A percentile compares a stretch with the other conserved stretches of the same genome.
These are phyloP conservation scores for Lithophane leautieri DNA, from an alignment of 2,888 invertebrate species.

Conservation along the genomic window DNA sequence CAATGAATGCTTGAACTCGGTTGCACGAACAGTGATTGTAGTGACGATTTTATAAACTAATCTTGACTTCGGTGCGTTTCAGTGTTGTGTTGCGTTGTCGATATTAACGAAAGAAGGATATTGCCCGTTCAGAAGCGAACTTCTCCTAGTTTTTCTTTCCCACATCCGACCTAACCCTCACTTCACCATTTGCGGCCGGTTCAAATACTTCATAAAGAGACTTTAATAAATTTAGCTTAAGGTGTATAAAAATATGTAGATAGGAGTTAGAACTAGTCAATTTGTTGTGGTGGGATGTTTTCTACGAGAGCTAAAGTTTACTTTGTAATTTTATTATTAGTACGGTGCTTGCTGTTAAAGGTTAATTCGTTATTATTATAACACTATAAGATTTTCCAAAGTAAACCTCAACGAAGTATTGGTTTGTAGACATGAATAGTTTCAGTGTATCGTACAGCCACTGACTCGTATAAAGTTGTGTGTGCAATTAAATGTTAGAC, in stretches of 20 bases:
- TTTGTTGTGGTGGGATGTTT: constrained; percentile 88
- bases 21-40: constrained; percentile 79
- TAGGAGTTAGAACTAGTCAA: constrained; percentile 89
- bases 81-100: constrained; percentile 75
- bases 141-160: constrained; percentile 73
- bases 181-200: constrained; percentile 87
- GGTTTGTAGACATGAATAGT: constrained; percentile 74
- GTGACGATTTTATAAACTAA: constrained; percentile 67
- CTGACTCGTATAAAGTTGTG: constrained; percentile 70
- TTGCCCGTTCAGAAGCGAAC: constrained; percentile 71
- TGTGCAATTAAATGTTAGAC: constrained; percentile 77
- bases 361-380: constrained; percentile 82
- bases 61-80: constrained; percentile 62
- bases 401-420: constrained; percentile 82
- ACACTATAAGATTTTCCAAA: constrained; percentile 76
- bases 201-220: constrained; percentile 84
- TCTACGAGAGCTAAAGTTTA: constrained; percentile 86
- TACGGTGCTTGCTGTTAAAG: constrained; percentile 88
- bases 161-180: constrained; percentile 72
- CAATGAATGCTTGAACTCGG: constrained; percentile 84
- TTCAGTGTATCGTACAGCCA: constrained; percentile 72
- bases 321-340: constrained; percentile 85
- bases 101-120: constrained; percentile 74
- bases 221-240: constrained; percentile 83
- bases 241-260: constrained; percentile 82